Percentiles rank a stretch among this genome's conserved stretches.
Conservation (phyloP, 2,888 invertebrate genomes). For the Hydrotaea diabolus region DNA sequence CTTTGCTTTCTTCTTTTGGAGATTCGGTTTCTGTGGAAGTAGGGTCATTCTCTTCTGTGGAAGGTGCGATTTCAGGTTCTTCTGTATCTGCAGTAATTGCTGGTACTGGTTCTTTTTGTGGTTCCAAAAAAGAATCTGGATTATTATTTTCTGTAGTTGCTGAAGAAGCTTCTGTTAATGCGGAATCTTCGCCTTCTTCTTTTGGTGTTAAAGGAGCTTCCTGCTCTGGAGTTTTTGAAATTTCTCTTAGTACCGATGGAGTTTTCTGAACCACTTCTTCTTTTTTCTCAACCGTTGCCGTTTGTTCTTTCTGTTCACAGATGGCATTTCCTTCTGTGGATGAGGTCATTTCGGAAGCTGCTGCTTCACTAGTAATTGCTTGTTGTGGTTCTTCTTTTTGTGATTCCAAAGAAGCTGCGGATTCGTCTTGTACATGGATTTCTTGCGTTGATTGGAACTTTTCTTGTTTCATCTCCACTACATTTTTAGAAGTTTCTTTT, state of each 20-base stretch:
- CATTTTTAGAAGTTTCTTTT: too few species aligned
- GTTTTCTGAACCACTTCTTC: not conserved
- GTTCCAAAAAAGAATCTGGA: not conserved
- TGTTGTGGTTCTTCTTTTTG: not conserved
- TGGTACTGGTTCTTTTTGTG: not conserved
- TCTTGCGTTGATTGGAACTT: not conserved
- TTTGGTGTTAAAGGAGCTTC: not conserved
- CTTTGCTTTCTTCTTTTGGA: not conserved
- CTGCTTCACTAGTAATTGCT: not conserved
- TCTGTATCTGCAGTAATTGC: too few species aligned
- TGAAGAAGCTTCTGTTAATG: too few species aligned
- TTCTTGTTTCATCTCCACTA: not conserved
- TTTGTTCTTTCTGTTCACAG: not conserved
- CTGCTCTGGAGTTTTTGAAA: not conserved
- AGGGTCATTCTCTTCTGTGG: too few species aligned
- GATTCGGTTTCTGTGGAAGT: not conserved
- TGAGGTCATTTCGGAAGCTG: not conserved
- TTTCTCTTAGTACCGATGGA: not conserved
- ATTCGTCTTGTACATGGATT: not conserved
- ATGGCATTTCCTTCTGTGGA: too few species aligned
- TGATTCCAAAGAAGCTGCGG: not conserved
- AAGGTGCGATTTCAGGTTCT: too few species aligned
- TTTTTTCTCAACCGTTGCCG: not conserved
- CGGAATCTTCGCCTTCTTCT: not conserved
- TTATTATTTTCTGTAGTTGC: not conserved